These are phyloP conservation scores for Strigamia crassipes DNA, from an alignment of 2,888 invertebrate genomes.

Conservation along the genomic window DNA sequence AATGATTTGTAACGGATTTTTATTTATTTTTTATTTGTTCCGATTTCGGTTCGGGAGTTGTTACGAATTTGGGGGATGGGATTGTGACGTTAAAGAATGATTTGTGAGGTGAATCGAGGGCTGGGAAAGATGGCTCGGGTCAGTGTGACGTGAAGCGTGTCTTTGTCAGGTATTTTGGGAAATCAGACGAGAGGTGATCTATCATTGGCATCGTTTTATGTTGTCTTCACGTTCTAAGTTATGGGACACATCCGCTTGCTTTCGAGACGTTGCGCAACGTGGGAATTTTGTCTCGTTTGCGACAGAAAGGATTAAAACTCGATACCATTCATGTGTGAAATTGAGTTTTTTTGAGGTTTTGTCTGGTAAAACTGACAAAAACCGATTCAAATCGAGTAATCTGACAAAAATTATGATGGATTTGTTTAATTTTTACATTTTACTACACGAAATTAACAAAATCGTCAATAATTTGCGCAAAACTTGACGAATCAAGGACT, in stretches of 20 bases:
- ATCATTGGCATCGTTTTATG: neutral
- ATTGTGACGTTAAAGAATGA: slow-evolving; percentile 20
- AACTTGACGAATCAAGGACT: too few species aligned
- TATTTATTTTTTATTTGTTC: neutral
- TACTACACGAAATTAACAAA: too few species aligned
- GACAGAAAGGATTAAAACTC: too few species aligned
- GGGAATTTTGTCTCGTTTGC: neutral
- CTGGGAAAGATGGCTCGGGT: slow-evolving; percentile 20
- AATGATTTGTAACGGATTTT: slow-evolving; percentile 16
- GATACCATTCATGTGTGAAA: neutral
- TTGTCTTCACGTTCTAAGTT: neutral
- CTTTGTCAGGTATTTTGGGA: slow-evolving; percentile 22
- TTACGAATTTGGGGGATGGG: neutral
- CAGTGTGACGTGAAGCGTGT: slow-evolving; percentile 25
- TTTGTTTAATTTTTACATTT: too few species aligned
- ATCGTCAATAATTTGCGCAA: too few species aligned
- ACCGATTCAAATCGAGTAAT: too few species aligned
- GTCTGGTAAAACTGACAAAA: too few species aligned
- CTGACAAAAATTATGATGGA: too few species aligned
- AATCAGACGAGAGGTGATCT: slow-evolving; percentile 14
- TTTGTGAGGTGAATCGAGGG: slow-evolving; percentile 25
- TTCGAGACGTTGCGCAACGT: neutral
- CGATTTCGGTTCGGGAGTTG: neutral
- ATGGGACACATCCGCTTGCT: neutral
- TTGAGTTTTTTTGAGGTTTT: neutral